These are phyloP conservation scores for Pterobdella sp. DNA, from an alignment of 2,888 invertebrate genomes.

Conservation along the genomic window DNA sequence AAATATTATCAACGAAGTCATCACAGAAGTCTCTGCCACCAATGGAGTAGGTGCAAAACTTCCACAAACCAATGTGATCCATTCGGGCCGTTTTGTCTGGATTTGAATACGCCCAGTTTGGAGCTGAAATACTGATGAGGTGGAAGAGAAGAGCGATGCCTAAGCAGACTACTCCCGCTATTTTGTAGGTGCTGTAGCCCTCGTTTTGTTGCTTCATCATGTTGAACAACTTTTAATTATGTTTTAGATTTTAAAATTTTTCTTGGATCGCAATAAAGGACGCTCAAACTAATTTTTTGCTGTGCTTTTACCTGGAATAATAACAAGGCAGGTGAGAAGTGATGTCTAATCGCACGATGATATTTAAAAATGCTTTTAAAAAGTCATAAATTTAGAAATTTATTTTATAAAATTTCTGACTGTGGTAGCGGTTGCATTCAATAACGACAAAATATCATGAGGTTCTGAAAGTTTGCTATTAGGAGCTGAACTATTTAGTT, in stretches of 20 bases:
- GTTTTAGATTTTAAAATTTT: neutral
- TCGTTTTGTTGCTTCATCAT: slow-evolving; percentile 4
- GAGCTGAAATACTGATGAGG: slow-evolving; percentile 37
- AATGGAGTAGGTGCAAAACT: slow-evolving; percentile 36
- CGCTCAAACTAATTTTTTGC: too few species aligned
- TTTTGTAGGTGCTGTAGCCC: slow-evolving; percentile 16
- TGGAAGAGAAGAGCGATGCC: slow-evolving; percentile 36
- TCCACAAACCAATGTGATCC: slow-evolving; percentile 38
- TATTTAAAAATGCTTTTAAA: too few species aligned
- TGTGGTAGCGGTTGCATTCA: too few species aligned
- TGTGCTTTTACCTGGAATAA: too few species aligned
- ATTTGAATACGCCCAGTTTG: slow-evolving; percentile 36
- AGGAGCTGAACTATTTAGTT: too few species aligned
- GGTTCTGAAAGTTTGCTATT: too few species aligned
- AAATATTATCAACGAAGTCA: slow-evolving; percentile 37
- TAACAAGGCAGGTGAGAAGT: too few species aligned
- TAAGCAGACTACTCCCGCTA: slow-evolving; percentile 22
- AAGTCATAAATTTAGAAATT: too few species aligned
- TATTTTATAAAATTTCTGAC: too few species aligned
- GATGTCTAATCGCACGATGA: too few species aligned
- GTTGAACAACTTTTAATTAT: neutral
- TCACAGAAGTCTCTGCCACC: slow-evolving; percentile 34
- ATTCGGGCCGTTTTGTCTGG: slow-evolving; percentile 23
- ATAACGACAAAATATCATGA: too few species aligned
- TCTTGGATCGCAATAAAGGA: neutral